Evolutionary conservation across 2,888 invertebrate genomes (phyloP).

Genomic region (Entomobrya proxima): DNA sequence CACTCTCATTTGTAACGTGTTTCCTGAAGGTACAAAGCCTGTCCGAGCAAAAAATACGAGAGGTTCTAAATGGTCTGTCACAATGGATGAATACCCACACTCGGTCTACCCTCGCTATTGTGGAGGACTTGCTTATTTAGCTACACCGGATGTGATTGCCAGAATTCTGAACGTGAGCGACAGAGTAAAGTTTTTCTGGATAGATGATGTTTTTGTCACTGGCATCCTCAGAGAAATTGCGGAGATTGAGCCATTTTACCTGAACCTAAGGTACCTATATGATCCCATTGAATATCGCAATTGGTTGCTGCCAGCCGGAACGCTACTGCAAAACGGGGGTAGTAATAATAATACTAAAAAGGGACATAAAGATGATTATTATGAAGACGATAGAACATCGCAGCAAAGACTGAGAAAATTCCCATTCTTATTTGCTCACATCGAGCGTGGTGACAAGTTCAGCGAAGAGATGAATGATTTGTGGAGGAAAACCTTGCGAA

Average conservation of each 20-base stretch:
- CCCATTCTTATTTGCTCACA: constrained; percentile 74
- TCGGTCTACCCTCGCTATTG: constrained; percentile 76
- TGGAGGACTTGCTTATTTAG: constrained; percentile 76
- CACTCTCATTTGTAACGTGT: constrained; percentile 75
- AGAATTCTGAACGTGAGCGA: constrained; percentile 77
- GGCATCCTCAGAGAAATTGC: constrained; percentile 77
- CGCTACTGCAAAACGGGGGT: constrained; percentile 22
- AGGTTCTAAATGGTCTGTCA: constrained; percentile 76
- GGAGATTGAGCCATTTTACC: constrained; percentile 74
- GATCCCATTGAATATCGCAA: constrained; percentile 73
- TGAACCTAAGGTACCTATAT: constrained; percentile 75
- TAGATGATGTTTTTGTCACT: constrained; percentile 79
- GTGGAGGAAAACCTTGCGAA: constrained; percentile 74
- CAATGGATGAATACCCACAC: constrained; percentile 75
- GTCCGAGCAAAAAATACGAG: constrained; percentile 52
- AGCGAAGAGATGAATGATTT: constrained; percentile 74
- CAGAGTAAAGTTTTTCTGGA: constrained; percentile 78
- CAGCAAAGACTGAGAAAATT: constrained; percentile 69
- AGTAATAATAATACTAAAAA: neutral
- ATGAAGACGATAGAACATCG: constrained; percentile 33
- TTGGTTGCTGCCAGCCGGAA: constrained; percentile 70
- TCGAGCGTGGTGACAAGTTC: constrained; percentile 72
- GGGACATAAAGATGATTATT: neutral
- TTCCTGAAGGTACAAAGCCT: constrained; percentile 74
- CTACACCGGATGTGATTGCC: constrained; percentile 74